These are phyloP conservation scores for Rattus norvegicus DNA, from an alignment of 2,113 vertebrate species.

Conservation along the genomic window DNA sequence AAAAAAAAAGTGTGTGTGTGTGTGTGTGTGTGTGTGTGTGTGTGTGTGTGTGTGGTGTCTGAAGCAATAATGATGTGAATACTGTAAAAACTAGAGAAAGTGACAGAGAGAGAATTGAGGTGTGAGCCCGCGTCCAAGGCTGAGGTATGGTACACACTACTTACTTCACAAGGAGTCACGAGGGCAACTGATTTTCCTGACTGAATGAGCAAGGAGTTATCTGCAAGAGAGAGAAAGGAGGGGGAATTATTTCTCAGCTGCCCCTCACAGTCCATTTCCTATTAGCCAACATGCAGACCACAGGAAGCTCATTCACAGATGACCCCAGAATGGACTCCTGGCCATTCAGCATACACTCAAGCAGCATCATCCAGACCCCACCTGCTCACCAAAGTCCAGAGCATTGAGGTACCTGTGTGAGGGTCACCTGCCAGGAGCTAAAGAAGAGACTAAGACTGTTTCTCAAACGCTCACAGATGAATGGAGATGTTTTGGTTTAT, in stretches of 20 bases:
- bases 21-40: no score
- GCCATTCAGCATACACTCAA: neutral
- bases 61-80: neutral
- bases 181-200: neutral
- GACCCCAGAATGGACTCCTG: neutral
- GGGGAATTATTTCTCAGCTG: neutral
- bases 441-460: neutral
- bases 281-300: neutral
- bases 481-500: neutral
- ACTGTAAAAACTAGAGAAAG: neutral
- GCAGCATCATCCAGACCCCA: neutral
- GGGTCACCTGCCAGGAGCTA: neutral
- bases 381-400: neutral
- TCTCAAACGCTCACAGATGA: neutral
- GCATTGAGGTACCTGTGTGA: neutral
- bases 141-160: fast-evolving
- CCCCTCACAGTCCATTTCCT: neutral
- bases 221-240: neutral
- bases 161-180: neutral
- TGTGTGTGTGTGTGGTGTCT: neutral
- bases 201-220: neutral
- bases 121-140: fast-evolving
- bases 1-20: neutral
- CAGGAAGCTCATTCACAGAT: no score
- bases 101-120: neutral